phyloP scores from a whole-genome alignment of 2,888 invertebrate genomes.

The Sepioteuthis lessoniana region DNA sequence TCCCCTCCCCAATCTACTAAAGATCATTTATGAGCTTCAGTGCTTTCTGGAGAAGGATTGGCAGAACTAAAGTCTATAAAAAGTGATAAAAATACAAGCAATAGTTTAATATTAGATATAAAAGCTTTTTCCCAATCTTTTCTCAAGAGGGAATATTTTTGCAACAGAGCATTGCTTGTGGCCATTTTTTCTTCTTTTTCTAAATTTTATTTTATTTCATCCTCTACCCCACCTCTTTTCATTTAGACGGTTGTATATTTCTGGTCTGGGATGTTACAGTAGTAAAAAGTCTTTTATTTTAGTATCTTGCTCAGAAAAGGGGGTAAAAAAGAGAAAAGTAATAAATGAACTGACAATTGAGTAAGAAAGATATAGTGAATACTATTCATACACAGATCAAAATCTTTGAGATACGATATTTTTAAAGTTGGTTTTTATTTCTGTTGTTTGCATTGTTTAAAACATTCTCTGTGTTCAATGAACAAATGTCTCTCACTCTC shows the following conservation, averaged over 20 bases:
- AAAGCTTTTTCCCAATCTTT: background rate
- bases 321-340: background rate
- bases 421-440: background rate
- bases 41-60: background rate
- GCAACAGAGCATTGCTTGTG: background rate
- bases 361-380: background rate
- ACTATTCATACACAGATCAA: background rate
- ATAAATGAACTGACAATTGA: background rate
- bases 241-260: background rate
- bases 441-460: background rate
- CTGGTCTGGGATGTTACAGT: background rate
- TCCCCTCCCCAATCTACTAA: background rate
- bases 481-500: too few species aligned
- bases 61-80: background rate
- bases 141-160: constrained; percentile 33
- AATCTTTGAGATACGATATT: background rate
- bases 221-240: background rate
- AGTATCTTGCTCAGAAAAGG: background rate
- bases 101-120: background rate
- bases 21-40: background rate
- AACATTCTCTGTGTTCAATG: background rate
- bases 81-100: background rate
- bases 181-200: background rate
- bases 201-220: background rate
- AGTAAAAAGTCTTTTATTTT: background rate